Evolutionary conservation across 1,140 invertebrate genomes (phyloP).

Genomic region (Drosophila pseudoananassae): DNA sequence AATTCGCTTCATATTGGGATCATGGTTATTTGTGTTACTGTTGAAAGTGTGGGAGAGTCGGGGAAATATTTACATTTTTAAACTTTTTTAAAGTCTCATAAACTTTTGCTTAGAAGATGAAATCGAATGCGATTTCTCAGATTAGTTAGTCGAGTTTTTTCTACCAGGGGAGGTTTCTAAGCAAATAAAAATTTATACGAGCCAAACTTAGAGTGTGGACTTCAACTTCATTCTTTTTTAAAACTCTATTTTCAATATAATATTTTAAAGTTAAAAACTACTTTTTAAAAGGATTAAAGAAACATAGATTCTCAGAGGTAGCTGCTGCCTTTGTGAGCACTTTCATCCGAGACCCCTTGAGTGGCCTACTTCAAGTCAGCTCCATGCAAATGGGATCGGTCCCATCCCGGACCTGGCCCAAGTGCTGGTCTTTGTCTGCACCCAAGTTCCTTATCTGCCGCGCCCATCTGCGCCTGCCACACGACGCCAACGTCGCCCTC

Average conservation of each 20-base stretch:
- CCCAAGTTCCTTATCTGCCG: slow-evolving; percentile 55
- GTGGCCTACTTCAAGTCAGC: slow-evolving; percentile 42
- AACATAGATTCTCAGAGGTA: not conserved
- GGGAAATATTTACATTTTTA: not conserved
- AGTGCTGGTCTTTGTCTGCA: slow-evolving; percentile 22
- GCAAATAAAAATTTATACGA: no score
- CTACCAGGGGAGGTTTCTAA: no score
- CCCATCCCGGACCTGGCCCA: slow-evolving; percentile 20
- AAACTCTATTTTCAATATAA: not conserved
- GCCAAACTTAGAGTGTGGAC: no score
- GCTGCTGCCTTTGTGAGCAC: not conserved
- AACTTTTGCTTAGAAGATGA: no score
- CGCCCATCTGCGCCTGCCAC: slow-evolving; percentile 70
- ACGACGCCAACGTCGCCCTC: slow-evolving; percentile 40
- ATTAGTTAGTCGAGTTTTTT: no score
- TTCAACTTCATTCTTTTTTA: no score
- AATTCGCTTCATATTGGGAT: slow-evolving; percentile 22
- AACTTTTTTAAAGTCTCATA: not conserved
- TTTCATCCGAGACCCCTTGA: slow-evolving; percentile 8
- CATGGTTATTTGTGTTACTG: not conserved
- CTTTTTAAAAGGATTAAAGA: not conserved
- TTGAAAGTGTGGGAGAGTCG: not conserved
- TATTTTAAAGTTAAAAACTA: not conserved
- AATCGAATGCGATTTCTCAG: not conserved
- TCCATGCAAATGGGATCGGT: slow-evolving; percentile 58